Base-by-base conservation (phyloP, 2,888 invertebrate species). In the Aleiodes alternator region DNA sequence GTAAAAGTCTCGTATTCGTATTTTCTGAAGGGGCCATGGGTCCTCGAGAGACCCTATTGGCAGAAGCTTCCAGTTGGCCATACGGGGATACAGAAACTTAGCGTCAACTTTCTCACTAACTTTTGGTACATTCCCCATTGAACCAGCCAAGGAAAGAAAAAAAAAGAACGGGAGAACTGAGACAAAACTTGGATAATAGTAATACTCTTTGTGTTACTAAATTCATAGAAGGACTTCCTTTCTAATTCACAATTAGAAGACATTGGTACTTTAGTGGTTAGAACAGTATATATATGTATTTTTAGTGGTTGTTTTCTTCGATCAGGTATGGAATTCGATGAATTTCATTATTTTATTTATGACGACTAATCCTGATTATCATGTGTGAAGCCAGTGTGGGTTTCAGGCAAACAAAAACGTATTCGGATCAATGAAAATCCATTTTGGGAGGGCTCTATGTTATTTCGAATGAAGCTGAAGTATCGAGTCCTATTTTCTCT, bases 21-120 rank as follows among this genome's bases (percentile, higher is more conserved):
- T 69, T 73, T 51, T 51, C 51, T 38, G 23, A 2, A 55, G 29
- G 31, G 59, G 50, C 50, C 48, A 43, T 64, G 43, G 64, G 64
- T 16, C 59, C 69, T 69, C 64, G 57, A 59, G 73, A 59, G 57
- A 69, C 68, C 57, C 31, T 72, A 72, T 73, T 50, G 68, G 59
- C 23, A 23, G 34, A 51, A 57, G 59, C 50, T 48, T 57, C 57
- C 48, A 31, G 55, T 29, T 23, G 51, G 56, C 51, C 68, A 69
- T 73, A 73, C 51, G 72, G 76, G 43, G 69, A 76, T 66, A 73
- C 73, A 69, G 23, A 23, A 79, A 80, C 75, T 79, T 77, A 75
- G 75, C 77, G 76, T 78, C 76, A 80, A 80, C 78, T 80, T 79
- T 76, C 72, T 75, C 69, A 78, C 78, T 73, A 80, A 80, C 78